Evolutionary conservation across 2,888 invertebrate species (phyloP).

Genomic region (Tetragnatha montana): DNA sequence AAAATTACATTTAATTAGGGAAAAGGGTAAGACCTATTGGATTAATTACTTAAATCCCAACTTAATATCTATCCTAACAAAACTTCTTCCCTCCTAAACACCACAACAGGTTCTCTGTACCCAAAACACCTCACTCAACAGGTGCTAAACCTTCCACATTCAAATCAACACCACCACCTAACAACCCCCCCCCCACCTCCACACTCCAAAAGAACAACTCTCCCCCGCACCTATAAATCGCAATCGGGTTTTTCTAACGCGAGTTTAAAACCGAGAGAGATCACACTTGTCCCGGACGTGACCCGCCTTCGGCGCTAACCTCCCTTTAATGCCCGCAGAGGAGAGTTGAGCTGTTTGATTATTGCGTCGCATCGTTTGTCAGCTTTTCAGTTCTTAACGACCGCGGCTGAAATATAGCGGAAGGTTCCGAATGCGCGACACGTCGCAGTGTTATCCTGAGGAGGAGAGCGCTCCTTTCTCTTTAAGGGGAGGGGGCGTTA

Average conservation of each 20-base stretch:
- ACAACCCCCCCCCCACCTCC: neutral
- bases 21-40: too few species aligned
- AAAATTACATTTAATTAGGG: too few species aligned
- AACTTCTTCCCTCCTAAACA: too few species aligned
- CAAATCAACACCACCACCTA: neutral
- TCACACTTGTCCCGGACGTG: constrained; percentile 68
- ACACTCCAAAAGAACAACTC: neutral
- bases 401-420: neutral
- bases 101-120: neutral
- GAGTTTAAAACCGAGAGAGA: constrained; percentile 67
- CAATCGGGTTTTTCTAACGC: constrained; percentile 68
- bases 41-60: too few species aligned
- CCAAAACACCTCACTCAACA: neutral
- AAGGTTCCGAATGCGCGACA: constrained; percentile 33
- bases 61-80: too few species aligned
- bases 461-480: neutral
- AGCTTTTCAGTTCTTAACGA: constrained; percentile 45
- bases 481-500: neutral
- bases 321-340: constrained; percentile 63
- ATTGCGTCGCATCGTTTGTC: constrained; percentile 58
- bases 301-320: constrained; percentile 59
- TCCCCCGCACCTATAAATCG: constrained; percentile 7
- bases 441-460: constrained; percentile 39
- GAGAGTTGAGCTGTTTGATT: constrained; percentile 40
- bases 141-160: neutral